Base-by-base conservation (phyloP, 2,797 vertebrate species). In the Synaphobranchus kaupii region DNA sequence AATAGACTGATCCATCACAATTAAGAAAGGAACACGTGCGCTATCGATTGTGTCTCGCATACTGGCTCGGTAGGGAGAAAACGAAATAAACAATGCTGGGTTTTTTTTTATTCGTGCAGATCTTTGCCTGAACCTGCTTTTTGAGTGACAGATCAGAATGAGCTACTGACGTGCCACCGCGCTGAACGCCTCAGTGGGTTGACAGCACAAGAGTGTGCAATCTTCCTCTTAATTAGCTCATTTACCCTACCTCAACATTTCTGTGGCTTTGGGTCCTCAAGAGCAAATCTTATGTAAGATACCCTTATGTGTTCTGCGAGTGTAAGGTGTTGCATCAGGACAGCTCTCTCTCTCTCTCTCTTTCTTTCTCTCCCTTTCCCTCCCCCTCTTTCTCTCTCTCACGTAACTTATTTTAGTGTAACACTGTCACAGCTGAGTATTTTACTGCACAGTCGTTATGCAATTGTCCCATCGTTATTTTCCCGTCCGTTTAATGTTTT, bases 1-100 rank as follows among this genome's bases (percentile, higher is more conserved):
- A 87, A 87, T 87, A 52, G 86, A 39, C 60, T 71, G 81, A 87
- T 87, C 80, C 68, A 83, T 87, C 86, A 83, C 86, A 83, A 87
- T 87, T 83, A 87, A 86, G 86, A 68, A 58, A 31, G n/a, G 47
- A 47, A 50, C 60, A 54, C 34, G 50, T 58, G 52, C 25, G 50
- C 17, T 56, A 86, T 86, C 47, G 86, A 86, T 86, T 86, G 78
- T 50, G 78, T 81, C 78, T 81, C 25, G 47, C 78, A 48, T n/a
- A 47, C 78, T n/a, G 78, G 47, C 78, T 81, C 47, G 63, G 25
- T 1, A 10, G 20, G 47, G 44, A 48, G 4, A 50, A 48, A 81
- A 34, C 9, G 4, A 17, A 81, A 50, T 6, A 76, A 34, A 76
- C 34, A 76, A 50, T 12, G 47, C 44, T 50, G 17, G 22, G 47